These are phyloP conservation scores for Danionella dracula DNA, from an alignment of 2,797 vertebrate genomes.

Conservation along the genomic window DNA sequence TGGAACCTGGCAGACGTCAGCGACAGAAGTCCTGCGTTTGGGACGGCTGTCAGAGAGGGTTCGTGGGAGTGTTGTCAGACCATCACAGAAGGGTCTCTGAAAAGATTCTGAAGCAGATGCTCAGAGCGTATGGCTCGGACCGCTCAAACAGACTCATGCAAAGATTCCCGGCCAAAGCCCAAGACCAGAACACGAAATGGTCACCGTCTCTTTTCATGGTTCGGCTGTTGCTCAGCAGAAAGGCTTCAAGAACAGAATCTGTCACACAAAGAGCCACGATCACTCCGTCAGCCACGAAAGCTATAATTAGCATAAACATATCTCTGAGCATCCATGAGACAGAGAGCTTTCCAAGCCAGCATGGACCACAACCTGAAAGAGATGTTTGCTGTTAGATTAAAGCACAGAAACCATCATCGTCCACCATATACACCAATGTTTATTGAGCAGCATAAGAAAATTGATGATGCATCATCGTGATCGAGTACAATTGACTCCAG, in stretches of 20 bases:
- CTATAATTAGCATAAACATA: constrained; percentile 25
- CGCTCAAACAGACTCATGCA: constrained; percentile 9
- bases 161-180: constrained; percentile 13
- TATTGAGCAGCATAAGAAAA: constrained; percentile 46
- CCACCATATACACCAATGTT: constrained; percentile 36
- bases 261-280: background rate
- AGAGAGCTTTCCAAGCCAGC: background rate
- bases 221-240: background rate
- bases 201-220: background rate
- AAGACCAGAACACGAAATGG: constrained; percentile 12
- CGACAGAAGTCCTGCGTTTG: too few relatives aligned
- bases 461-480: constrained; percentile 36
- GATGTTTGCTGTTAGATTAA: too few relatives aligned
- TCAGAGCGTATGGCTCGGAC: background rate
- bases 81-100: too few relatives aligned
- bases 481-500: constrained; percentile 26
- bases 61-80: too few relatives aligned
- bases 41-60: too few relatives aligned
- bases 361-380: too few relatives aligned
- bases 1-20: too few relatives aligned
- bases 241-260: background rate
- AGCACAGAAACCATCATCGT: background rate
- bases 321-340: background rate
- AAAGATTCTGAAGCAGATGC: background rate
- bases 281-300: constrained; percentile 7